Percentiles rank a stretch among this genome's conserved stretches.
Conservation (phyloP, 2,113 vertebrate genomes). For the Peucedramus taeniatus region DNA sequence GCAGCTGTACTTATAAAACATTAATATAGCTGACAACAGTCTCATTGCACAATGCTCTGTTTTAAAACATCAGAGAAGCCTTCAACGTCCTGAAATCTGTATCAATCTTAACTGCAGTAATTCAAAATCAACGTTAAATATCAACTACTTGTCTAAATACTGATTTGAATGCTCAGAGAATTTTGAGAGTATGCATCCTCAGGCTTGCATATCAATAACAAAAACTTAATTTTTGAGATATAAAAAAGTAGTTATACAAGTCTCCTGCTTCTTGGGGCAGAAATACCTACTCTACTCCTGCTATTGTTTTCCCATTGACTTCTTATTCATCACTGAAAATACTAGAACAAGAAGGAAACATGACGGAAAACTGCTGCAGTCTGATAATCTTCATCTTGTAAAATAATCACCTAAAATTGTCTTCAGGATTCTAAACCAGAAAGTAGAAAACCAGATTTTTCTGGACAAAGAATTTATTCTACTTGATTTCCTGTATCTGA, state of each 20-base stretch:
- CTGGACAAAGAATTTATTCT: neutral
- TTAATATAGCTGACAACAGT: neutral
- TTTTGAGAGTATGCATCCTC: neutral
- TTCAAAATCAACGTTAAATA: neutral
- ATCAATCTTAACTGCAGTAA: slow-evolving; percentile 5
- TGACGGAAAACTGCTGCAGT: neutral
- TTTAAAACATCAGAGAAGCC: slow-evolving; percentile 15
- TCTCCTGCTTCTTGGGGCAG: neutral
- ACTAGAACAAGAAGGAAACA: neutral
- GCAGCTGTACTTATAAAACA: neutral
- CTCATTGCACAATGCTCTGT: neutral
- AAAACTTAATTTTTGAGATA: neutral
- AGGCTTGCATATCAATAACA: neutral
- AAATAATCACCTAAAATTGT: neutral
- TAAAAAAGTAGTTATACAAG: neutral
- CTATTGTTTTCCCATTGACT: neutral
- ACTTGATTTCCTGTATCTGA: neutral
- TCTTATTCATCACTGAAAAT: neutral
- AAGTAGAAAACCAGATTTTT: neutral
- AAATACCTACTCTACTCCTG: neutral
- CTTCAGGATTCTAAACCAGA: neutral
- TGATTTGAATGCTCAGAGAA: neutral
- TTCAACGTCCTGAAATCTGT: neutral
- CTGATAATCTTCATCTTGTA: neutral
- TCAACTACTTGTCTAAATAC: neutral